Percentiles rank a stretch among this genome's conserved stretches.
Evolutionary conservation across 2,113 vertebrate species (phyloP).

Genomic region (Lynx canadensis): DNA sequence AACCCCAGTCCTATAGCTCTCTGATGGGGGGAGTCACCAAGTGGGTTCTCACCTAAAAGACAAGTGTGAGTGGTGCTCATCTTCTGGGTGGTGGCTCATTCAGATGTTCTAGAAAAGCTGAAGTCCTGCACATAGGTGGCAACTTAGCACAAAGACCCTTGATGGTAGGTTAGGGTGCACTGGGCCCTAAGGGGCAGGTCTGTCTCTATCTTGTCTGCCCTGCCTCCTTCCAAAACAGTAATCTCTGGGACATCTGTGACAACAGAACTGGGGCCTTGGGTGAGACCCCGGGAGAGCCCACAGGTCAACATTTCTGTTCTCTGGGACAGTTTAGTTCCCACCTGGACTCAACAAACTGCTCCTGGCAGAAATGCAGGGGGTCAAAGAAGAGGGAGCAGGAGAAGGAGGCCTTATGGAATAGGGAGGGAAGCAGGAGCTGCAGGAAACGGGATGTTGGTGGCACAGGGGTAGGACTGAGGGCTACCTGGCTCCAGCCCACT

Average conservation of each 20-base stretch:
- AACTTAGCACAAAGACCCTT: neutral
- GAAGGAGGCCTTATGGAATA: neutral
- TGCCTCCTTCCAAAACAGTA: neutral
- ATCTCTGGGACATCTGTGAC: neutral
- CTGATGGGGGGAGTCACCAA: too few species aligned
- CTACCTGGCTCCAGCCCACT: neutral
- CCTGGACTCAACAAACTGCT: neutral
- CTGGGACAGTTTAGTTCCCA: neutral
- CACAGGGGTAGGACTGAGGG: neutral
- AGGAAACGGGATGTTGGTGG: neutral
- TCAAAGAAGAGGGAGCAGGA: neutral
- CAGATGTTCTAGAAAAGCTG: neutral
- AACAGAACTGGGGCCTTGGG: neutral
- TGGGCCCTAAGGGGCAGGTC: neutral
- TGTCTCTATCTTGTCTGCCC: neutral
- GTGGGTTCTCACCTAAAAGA: neutral
- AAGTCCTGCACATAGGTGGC: neutral
- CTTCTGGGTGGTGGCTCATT: neutral
- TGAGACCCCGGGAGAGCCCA: neutral
- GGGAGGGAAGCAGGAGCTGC: neutral
- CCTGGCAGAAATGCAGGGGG: neutral
- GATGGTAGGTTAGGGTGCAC: neutral
- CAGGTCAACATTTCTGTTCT: neutral
- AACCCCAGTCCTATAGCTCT: neutral
- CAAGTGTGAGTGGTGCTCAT: neutral